A percentile compares a stretch with the other conserved stretches of the same genome.
phyloP scores from a whole-genome alignment of 2,113 vertebrate species.

The Nesogale talazaci region DNA sequence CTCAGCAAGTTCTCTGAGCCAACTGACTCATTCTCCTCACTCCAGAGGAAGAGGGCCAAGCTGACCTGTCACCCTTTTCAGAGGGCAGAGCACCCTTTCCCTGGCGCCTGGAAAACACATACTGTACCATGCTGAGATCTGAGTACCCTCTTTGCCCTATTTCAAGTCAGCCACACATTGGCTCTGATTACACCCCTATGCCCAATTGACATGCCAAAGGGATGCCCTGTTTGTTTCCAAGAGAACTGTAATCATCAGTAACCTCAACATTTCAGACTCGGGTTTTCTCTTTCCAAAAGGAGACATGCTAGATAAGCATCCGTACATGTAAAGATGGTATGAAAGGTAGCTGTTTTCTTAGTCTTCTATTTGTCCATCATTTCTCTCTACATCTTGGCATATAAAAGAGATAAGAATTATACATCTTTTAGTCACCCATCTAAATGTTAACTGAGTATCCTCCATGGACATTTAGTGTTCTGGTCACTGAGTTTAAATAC shows the following conservation, averaged over 20 bases:
- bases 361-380: too few relatives aligned
- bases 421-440: too few relatives aligned
- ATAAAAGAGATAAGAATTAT: too few relatives aligned
- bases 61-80: background rate
- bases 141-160: background rate
- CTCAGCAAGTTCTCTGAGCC: background rate
- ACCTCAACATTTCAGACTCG: background rate
- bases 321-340: too few relatives aligned
- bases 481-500: too few relatives aligned
- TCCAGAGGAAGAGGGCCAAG: background rate
- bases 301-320: background rate
- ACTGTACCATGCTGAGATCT: background rate
- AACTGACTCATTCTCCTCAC: background rate
- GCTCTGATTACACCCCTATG: background rate
- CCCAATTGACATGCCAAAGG: accelerated
- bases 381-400: too few relatives aligned
- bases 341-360: too few relatives aligned
- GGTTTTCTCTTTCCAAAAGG: slow-evolving; percentile 1
- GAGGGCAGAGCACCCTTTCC: background rate
- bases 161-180: background rate
- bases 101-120: background rate
- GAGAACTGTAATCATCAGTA: background rate
- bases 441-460: too few relatives aligned
- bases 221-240: background rate
- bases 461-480: too few relatives aligned